Evolutionary conservation across 2,797 vertebrate species (phyloP).

Genomic region (Crocidura indochinensis): DNA sequence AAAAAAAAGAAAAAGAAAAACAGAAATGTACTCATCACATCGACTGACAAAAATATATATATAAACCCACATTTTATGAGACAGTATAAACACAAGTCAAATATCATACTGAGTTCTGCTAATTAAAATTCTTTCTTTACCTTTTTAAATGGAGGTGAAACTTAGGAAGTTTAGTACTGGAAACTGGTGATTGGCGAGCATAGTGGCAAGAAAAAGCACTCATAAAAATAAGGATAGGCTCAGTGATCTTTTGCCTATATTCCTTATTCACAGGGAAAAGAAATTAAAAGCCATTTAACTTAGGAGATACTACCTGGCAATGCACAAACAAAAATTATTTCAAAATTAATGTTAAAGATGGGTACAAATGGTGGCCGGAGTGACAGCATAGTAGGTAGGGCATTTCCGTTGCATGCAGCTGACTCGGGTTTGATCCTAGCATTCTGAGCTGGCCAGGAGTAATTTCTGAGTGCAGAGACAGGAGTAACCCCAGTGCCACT

Average conservation of each 20-base stretch:
- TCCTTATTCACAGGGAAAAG: background rate
- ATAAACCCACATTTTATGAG: conserved; percentile 51
- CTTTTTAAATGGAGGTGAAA: conserved; percentile 41
- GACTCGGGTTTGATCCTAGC: no score
- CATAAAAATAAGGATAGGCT: conserved; percentile 35
- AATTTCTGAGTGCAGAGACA: no score
- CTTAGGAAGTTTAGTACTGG: conserved; percentile 1
- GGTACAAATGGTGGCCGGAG: background rate
- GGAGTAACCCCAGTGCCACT: no score
- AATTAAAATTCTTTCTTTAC: conserved; percentile 46
- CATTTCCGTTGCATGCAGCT: no score
- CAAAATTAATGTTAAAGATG: conserved; percentile 52
- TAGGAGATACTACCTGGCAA: conserved; percentile 35
- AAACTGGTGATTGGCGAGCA: conserved; percentile 12
- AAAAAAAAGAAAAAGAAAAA: no score
- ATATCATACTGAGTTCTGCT: background rate
- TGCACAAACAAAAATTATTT: conserved; percentile 26
- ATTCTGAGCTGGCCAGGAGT: no score
- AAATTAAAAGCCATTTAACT: background rate
- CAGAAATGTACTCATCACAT: conserved; percentile 26
- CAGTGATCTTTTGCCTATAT: conserved; percentile 12
- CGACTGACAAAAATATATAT: conserved; percentile 64
- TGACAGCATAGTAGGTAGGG: no score
- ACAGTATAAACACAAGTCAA: conserved; percentile 39
- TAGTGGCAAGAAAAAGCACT: background rate